Conservation (phyloP, 1,140 invertebrate genomes). For the Ceratoteleas bidentatus region DNA sequence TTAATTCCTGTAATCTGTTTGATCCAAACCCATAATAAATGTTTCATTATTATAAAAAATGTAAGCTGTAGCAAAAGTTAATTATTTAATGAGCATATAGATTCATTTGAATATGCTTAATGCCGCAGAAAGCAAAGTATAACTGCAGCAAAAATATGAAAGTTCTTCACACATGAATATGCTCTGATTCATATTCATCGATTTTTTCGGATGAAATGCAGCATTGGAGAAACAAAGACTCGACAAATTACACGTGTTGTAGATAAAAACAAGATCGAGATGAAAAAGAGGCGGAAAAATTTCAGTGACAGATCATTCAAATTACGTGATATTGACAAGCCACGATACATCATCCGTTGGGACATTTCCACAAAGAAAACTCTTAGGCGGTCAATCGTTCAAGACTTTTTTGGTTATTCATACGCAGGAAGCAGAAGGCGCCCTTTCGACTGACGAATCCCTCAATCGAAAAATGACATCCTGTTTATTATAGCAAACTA, state of each 20-base stretch:
- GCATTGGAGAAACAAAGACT: slow-evolving; percentile 25
- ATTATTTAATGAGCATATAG: too few species aligned
- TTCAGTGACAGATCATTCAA: slow-evolving; percentile 49
- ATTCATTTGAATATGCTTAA: too few species aligned
- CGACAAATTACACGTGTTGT: slow-evolving; percentile 58
- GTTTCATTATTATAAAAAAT: too few species aligned
- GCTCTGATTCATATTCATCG: slow-evolving; percentile 26
- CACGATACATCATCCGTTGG: slow-evolving; percentile 46
- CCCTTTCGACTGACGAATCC: too few species aligned
- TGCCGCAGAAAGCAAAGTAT: too few species aligned
- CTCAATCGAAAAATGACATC: too few species aligned
- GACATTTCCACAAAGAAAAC: slow-evolving; percentile 42
- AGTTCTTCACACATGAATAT: not conserved
- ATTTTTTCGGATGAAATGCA: slow-evolving; percentile 26
- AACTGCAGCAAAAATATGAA: not conserved
- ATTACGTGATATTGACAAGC: slow-evolving; percentile 37
- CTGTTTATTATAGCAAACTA: too few species aligned
- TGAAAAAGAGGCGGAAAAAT: slow-evolving; percentile 46
- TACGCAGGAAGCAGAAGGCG: slow-evolving; percentile 30
- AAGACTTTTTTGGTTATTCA: slow-evolving; percentile 24
- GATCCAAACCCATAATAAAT: too few species aligned
- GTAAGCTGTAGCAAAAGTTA: too few species aligned
- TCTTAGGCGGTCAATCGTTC: too few species aligned
- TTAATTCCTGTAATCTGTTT: too few species aligned
- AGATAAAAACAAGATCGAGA: slow-evolving; percentile 55